A percentile compares a stretch with the other conserved stretches of the same genome.
These are phyloP conservation scores for Tachysurus fulvidraco DNA, from an alignment of 2,113 vertebrate genomes.

Conservation along the genomic window DNA sequence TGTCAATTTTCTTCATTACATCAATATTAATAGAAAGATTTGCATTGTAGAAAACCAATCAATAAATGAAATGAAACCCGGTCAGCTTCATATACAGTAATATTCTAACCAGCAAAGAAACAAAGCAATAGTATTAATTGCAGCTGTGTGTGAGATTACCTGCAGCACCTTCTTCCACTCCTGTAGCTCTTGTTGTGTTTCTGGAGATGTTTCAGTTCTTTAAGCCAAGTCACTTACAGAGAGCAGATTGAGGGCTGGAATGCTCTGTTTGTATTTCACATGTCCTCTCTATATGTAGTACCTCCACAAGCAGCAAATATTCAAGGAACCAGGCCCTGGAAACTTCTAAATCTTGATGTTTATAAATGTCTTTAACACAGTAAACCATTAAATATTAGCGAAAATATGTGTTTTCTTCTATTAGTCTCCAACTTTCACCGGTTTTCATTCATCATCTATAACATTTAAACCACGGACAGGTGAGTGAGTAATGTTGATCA, in stretches of 20 bases:
- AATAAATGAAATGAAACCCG: not conserved
- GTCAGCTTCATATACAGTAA: not conserved
- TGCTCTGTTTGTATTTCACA: slow-evolving; percentile 50
- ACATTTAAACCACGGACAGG: no score
- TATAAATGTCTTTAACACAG: not conserved
- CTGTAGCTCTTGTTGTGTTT: not conserved
- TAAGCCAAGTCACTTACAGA: not conserved
- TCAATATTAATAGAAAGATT: not conserved
- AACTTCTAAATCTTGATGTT: not conserved
- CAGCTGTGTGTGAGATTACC: slow-evolving; percentile 6
- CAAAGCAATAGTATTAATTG: not conserved
- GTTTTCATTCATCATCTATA: no score
- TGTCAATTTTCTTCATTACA: not conserved
- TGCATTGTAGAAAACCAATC: no score
- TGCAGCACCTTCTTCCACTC: slow-evolving; percentile 4
- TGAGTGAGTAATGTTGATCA: no score
- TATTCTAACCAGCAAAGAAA: not conserved
- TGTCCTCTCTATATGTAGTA: slow-evolving; percentile 27
- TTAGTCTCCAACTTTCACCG: not conserved
- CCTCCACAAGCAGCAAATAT: not conserved
- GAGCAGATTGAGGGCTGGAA: not conserved
- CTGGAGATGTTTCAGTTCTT: not conserved
- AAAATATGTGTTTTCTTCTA: not conserved
- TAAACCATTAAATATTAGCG: not conserved
- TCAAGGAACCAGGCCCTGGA: not conserved